phyloP scores from a whole-genome alignment of 2,888 invertebrate species.

The Pharmacophagus antenor region DNA sequence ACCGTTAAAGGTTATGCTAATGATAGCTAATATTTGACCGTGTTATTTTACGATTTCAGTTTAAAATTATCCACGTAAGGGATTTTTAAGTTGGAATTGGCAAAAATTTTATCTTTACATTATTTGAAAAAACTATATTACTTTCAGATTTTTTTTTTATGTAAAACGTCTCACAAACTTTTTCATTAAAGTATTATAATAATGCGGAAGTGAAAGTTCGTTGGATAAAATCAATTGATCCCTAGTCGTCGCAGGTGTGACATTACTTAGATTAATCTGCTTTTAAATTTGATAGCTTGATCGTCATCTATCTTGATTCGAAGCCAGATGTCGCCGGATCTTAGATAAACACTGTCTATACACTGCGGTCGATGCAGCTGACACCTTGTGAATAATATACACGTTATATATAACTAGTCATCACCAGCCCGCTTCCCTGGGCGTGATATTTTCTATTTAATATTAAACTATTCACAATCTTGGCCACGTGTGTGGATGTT shows the following conservation, averaged over 20 bases:
- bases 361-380: conserved; percentile 2
- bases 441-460: too few species aligned
- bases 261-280: conserved; percentile 27
- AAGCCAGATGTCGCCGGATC: conserved; percentile 13
- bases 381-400: not conserved
- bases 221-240: not conserved
- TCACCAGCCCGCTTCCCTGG: too few species aligned
- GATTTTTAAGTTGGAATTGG: too few species aligned
- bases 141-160: not conserved
- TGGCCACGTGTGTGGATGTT: too few species aligned
- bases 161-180: not conserved
- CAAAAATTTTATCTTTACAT: too few species aligned
- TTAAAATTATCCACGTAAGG: too few species aligned
- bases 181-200: not conserved
- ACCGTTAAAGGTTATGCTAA: too few species aligned
- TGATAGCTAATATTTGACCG: too few species aligned
- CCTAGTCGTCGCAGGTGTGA: conserved; percentile 20
- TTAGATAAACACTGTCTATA: conserved; percentile 14
- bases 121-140: too few species aligned
- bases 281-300: conserved; percentile 19
- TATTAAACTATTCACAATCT: too few species aligned
- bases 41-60: too few species aligned
- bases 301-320: conserved; percentile 24
- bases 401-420: too few species aligned
- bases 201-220: not conserved